Evolutionary conservation across 2,113 vertebrate genomes (phyloP).

Genomic region (Gasterosteus aculeatus): DNA sequence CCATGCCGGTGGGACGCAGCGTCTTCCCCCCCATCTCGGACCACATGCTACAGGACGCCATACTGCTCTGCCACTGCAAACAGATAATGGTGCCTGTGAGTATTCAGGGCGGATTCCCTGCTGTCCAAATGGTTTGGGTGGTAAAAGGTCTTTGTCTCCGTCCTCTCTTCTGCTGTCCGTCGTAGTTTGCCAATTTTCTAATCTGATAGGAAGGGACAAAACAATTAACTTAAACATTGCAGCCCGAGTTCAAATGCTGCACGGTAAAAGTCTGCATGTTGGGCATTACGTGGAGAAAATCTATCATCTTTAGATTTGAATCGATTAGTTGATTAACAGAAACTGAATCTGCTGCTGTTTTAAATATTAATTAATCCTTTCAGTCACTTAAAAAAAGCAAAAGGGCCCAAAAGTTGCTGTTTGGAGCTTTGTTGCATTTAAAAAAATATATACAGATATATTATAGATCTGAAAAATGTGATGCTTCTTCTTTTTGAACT

Average conservation of each 20-base stretch:
- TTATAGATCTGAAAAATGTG: background rate
- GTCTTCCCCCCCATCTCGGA: constrained; percentile 92
- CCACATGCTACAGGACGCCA: constrained; percentile 93
- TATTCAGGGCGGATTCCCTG: constrained; percentile 50
- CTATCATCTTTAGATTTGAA: background rate
- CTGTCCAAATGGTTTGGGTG: too few relatives aligned
- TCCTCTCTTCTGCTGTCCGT: too few relatives aligned
- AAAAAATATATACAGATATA: too few relatives aligned
- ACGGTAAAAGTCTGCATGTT: background rate
- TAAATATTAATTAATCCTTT: background rate
- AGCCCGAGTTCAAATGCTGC: background rate
- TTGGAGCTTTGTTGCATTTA: too few relatives aligned
- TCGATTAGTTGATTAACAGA: background rate
- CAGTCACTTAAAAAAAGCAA: background rate
- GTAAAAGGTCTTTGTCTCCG: too few relatives aligned
- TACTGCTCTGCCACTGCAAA: constrained; percentile 90
- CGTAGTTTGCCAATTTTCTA: background rate
- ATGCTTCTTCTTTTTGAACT: background rate
- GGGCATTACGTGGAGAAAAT: background rate
- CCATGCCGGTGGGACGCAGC: constrained; percentile 88
- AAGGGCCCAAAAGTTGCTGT: background rate
- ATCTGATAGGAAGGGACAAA: background rate
- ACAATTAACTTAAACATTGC: background rate
- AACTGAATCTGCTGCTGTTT: background rate
- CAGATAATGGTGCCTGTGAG: constrained; percentile 99